Conservation (phyloP, 2,113 vertebrate species). For the Calidris pygmaea region DNA sequence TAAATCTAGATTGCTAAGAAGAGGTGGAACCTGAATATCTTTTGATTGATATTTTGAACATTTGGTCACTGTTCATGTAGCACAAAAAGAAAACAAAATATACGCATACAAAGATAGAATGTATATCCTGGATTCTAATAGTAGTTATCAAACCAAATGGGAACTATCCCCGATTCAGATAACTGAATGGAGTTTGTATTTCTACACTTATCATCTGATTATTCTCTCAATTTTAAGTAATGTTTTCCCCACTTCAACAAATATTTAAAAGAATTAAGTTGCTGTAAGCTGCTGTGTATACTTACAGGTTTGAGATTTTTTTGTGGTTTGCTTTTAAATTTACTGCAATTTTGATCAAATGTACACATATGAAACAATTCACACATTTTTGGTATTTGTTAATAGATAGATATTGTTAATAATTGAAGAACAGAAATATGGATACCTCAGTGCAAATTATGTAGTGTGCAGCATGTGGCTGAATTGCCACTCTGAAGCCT, state of each 20-base stretch:
- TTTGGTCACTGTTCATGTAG: too few species aligned
- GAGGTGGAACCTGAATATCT: slow-evolving; percentile 32
- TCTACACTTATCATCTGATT: background rate
- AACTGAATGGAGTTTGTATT: background rate
- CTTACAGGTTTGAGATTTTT: background rate
- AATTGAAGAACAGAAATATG: background rate
- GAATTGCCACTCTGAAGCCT: background rate
- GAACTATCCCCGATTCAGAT: background rate
- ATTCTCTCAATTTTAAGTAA: background rate
- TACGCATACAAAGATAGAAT: too few species aligned
- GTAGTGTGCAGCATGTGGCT: background rate
- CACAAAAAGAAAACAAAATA: too few species aligned
- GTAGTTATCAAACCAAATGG: slow-evolving; percentile 10
- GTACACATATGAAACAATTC: background rate
- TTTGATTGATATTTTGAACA: too few species aligned
- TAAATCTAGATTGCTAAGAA: slow-evolving; percentile 58
- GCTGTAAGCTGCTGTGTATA: background rate
- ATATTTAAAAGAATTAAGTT: background rate
- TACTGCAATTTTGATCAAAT: slow-evolving; percentile 3
- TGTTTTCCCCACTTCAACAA: background rate
- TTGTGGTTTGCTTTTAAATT: background rate
- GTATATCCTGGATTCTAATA: too few species aligned
- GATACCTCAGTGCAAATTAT: background rate
- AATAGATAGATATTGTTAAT: background rate
- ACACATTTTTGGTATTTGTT: background rate